Conservation (phyloP, 2,113 vertebrate species). For the Prolemur simus region DNA sequence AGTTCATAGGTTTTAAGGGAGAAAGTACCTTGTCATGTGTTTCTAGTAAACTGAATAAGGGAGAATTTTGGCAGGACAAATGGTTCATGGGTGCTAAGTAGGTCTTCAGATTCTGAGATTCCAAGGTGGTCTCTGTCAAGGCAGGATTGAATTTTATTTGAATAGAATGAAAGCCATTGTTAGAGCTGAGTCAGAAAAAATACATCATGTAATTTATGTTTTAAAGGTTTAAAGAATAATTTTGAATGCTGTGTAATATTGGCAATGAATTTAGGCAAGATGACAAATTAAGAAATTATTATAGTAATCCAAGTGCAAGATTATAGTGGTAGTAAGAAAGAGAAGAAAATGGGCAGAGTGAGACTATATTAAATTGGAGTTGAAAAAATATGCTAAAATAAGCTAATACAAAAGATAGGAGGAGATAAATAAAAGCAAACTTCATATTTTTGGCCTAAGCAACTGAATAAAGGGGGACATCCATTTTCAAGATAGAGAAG, state of each 20-base stretch:
- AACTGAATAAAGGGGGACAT: rapidly evolving
- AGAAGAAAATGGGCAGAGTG: neutral
- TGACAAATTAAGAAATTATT: neutral
- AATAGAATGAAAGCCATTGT: neutral
- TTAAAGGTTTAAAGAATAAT: neutral
- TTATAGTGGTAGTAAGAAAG: neutral
- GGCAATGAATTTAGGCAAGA: neutral
- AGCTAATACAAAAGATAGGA: neutral
- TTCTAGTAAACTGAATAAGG: neutral
- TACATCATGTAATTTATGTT: neutral
- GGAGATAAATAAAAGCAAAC: neutral
- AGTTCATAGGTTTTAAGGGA: neutral
- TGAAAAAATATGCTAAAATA: neutral
- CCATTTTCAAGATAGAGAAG: neutral
- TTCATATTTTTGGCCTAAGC: neutral
- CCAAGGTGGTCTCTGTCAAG: neutral
- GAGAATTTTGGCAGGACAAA: neutral
- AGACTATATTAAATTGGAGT: neutral
- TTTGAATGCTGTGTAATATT: neutral
- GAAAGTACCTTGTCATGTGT: rapidly evolving
- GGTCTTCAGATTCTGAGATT: neutral
- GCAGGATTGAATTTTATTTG: neutral
- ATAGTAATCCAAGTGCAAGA: neutral
- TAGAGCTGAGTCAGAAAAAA: neutral
- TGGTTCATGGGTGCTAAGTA: neutral